Conservation (phyloP, 2,797 vertebrate genomes). For the Sebastes steindachneri region DNA sequence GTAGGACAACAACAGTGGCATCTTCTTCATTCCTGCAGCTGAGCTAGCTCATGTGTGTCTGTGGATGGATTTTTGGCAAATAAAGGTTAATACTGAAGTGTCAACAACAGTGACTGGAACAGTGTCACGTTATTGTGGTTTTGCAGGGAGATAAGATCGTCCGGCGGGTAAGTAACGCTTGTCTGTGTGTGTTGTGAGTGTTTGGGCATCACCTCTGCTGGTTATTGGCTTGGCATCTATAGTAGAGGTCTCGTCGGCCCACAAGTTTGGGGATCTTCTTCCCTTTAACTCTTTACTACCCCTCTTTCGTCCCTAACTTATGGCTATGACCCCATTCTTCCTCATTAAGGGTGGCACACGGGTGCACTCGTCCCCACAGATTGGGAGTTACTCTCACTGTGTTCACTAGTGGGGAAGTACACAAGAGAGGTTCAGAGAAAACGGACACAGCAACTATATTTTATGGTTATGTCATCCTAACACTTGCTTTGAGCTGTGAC, state of each 20-base stretch:
- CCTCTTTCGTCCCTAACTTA: slow-evolving; percentile 40
- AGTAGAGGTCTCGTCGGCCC: slow-evolving; percentile 78
- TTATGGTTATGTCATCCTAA: slow-evolving; percentile 23
- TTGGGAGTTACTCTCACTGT: not conserved
- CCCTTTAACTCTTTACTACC: slow-evolving; percentile 63
- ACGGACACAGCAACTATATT: slow-evolving; percentile 3
- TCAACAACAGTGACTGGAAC: slow-evolving; percentile 65
- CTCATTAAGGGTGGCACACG: slow-evolving; percentile 10
- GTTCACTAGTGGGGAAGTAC: slow-evolving; percentile 1
- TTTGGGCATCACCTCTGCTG: slow-evolving; percentile 68
- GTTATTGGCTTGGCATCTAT: slow-evolving; percentile 75
- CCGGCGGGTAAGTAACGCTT: slow-evolving; percentile 94
- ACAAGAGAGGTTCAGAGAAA: slow-evolving; percentile 14
- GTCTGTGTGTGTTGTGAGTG: slow-evolving; percentile 72
- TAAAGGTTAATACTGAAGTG: slow-evolving; percentile 2
- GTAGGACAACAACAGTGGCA: slow-evolving; percentile 72
- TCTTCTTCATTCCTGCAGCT: not conserved
- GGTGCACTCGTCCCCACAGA: not conserved
- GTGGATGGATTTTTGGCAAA: not conserved
- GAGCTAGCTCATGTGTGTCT: not conserved
- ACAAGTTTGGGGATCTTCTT: slow-evolving; percentile 81
- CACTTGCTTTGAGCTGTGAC: slow-evolving; percentile 36
- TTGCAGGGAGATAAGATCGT: slow-evolving; percentile 99
- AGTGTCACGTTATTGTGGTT: slow-evolving; percentile 90
- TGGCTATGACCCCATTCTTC: slow-evolving; percentile 15